A percentile compares a stretch with the other conserved stretches of the same genome.
phyloP scores from a whole-genome alignment of 2,797 vertebrate genomes.

The Clarias platycephalus region DNA sequence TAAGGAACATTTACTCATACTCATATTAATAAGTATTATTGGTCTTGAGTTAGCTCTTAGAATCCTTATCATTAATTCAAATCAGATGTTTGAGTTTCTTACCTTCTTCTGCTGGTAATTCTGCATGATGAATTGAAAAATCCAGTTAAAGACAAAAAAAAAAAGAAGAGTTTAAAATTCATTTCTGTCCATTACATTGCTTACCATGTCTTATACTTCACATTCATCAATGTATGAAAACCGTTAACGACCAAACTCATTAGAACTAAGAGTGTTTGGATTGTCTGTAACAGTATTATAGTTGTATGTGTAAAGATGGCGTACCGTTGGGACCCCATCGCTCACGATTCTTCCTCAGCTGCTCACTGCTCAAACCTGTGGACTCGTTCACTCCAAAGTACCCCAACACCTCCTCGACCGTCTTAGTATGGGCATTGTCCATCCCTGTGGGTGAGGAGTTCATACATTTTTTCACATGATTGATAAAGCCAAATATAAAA shows the following conservation, averaged over 20 bases:
- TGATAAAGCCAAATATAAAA: neutral
- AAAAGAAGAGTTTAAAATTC: constrained; percentile 1
- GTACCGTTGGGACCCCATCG: constrained; percentile 79
- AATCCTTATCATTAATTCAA: constrained; percentile 22
- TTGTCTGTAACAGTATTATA: neutral
- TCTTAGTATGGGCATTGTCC: constrained; percentile 82
- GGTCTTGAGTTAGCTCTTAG: too few relatives aligned
- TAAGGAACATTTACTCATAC: neutral
- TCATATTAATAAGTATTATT: neutral
- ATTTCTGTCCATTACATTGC: neutral
- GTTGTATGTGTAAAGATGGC: neutral
- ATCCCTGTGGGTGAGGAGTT: constrained; percentile 62
- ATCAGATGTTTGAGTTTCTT: constrained; percentile 43
- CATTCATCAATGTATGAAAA: neutral
- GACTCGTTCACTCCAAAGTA: constrained; percentile 77
- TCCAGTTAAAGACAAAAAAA: constrained; percentile 7
- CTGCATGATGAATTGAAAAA: constrained; percentile 55
- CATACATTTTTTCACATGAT: neutral
- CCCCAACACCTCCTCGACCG: constrained; percentile 79
- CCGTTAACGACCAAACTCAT: neutral
- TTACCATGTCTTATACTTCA: neutral
- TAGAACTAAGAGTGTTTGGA: neutral
- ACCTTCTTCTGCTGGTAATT: constrained; percentile 80
- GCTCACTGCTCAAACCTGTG: constrained; percentile 78
- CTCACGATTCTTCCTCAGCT: constrained; percentile 77